Conservation (phyloP, 2,888 invertebrate genomes). For the Lithosia quadra region DNA sequence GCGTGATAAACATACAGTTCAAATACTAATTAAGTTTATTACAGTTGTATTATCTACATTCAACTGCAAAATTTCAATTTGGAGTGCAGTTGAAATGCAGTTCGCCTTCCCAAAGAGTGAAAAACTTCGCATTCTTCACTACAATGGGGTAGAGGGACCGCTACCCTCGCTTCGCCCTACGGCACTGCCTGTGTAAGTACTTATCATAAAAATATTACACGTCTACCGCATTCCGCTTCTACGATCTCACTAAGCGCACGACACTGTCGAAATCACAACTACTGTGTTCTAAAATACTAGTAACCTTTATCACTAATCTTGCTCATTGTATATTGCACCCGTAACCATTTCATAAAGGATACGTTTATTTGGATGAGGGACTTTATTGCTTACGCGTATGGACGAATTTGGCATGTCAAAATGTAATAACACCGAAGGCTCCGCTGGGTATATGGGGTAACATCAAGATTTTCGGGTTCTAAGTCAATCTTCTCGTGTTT, state of each 20-base stretch:
- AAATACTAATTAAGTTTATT: too few species aligned
- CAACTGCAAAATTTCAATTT: too few species aligned
- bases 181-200: background rate
- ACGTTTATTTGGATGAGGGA: conserved; percentile 12
- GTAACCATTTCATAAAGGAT: conserved; percentile 25
- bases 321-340: conserved; percentile 51
- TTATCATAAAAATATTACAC: background rate
- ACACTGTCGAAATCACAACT: conserved; percentile 46
- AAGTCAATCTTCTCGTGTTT: too few species aligned
- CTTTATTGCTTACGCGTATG: conserved; percentile 22
- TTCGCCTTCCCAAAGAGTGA: too few species aligned
- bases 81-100: too few species aligned
- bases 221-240: conserved; percentile 5
- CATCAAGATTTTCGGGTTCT: too few species aligned
- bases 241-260: conserved; percentile 9
- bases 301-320: conserved; percentile 47
- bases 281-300: conserved; percentile 38
- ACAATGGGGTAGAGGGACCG: too few species aligned
- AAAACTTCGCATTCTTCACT: background rate
- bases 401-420: conserved; percentile 25
- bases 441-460: too few species aligned
- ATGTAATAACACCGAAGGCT: background rate
- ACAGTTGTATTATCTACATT: too few species aligned
- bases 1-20: too few species aligned
- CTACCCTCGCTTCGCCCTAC: background rate